Conservation (phyloP, 2,113 vertebrate species). For the Eubucco bourcierii region DNA sequence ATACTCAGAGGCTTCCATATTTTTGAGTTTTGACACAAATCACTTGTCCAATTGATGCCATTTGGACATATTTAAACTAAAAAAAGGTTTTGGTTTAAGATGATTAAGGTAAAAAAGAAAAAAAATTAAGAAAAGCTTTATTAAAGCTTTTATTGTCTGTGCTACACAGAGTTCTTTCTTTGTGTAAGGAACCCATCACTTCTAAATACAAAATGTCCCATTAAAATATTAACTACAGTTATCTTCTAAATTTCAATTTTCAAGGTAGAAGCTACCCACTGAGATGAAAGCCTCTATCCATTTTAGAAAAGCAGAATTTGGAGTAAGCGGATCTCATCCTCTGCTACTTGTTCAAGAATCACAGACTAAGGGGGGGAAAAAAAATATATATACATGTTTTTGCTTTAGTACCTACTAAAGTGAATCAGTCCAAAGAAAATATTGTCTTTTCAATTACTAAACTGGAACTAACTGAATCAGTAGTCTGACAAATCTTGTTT, state of each 20-base stretch:
- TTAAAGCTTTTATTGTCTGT: background rate
- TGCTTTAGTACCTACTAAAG: background rate
- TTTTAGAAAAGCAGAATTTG: background rate
- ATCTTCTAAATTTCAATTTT: background rate
- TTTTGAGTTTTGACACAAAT: background rate
- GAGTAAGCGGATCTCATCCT: background rate
- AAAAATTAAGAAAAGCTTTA: background rate
- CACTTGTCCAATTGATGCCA: background rate
- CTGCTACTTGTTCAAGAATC: background rate
- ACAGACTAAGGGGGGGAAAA: background rate
- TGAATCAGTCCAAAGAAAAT: background rate
- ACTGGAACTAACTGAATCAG: background rate
- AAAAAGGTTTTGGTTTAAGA: background rate
- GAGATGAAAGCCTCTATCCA: background rate
- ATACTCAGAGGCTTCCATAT: background rate
- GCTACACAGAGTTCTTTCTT: background rate
- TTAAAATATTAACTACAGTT: background rate
- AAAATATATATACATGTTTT: background rate
- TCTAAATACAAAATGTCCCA: background rate
- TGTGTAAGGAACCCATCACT: background rate
- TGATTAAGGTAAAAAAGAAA: background rate
- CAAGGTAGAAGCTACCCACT: background rate
- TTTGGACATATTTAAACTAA: background rate
- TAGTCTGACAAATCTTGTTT: background rate
- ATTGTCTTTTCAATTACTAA: background rate